Base-by-base conservation (phyloP, 1,140 invertebrate species). In the Drosophila oshimai region DNA sequence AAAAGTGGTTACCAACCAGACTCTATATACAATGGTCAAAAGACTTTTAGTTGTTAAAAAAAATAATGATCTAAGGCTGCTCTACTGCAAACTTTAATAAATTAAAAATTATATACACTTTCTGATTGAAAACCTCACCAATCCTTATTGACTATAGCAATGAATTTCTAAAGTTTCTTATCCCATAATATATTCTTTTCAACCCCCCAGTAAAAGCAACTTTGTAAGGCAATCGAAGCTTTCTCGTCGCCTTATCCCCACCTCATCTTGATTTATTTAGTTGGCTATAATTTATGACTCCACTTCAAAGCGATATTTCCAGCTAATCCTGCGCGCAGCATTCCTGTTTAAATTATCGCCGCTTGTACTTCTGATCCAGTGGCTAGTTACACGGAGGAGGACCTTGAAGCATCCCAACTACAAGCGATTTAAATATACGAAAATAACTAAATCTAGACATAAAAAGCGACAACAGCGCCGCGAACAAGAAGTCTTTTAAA, bases 351-450 rank as follows among this genome's bases (percentile, higher is more conserved):
- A 65, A 62, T 62, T 62, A 65, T 62, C 61, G 33, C 41, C 55
- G 6, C 60, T 12, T 29, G 41, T 62, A 46, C 61, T 65, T 50
- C 61, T 50, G 61, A 65, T 65, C 44, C 61, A 65, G 61, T 65
- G 61, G 61, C 61, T 18, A 12, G 61, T 62, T 49, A 26, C 60
- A 34, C 10, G 34, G 13, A 12, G 34, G 13, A 6, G 34, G 18
- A 31, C 60, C 62, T 50, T 67, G 61, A 39, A 64, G 47, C 22
- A 24, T 37, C 34, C 46, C 46, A 61, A 74, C 57, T 50, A 74
- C 54, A 60, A 53, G 80, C 54, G 74, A 86, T 87, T 87, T 87
- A 88, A 87, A 86, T 88, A 81, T 88, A 88, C 65, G 62, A 86
- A 86, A 81, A 86, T 88, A 88, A 87, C 62, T 62, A 72, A 68